A percentile compares a stretch with the other conserved stretches of the same genome.
Evolutionary conservation across 2,797 vertebrate species (phyloP).

Genomic region (Scolopax bukidnonensis): DNA sequence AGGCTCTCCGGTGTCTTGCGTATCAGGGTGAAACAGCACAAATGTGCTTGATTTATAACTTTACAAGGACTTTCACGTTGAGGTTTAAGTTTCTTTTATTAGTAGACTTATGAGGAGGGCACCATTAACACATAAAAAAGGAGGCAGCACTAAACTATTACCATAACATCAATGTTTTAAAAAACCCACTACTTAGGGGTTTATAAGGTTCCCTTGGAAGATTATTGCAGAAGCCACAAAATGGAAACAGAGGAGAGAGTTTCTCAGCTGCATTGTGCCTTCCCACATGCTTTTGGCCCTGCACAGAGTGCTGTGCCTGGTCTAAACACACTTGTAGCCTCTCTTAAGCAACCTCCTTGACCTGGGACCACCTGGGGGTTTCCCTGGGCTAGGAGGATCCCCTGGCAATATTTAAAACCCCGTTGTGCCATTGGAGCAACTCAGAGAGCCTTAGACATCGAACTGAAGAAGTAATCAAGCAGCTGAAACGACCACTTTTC

Average conservation of each 20-base stretch:
- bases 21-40: background rate
- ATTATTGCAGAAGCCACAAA: slow-evolving; percentile 31
- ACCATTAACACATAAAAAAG: slow-evolving; percentile 43
- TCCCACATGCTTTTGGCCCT: fast-evolving
- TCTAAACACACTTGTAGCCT: background rate
- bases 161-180: background rate
- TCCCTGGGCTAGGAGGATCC: background rate
- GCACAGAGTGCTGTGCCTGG: too few species aligned
- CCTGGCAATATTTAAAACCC: background rate
- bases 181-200: background rate
- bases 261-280: background rate
- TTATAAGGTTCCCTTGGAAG: slow-evolving; percentile 44
- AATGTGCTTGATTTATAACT: slow-evolving; percentile 15
- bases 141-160: slow-evolving; percentile 13
- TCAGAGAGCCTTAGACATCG: background rate
- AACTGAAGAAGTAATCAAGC: background rate
- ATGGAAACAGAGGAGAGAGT: slow-evolving; percentile 16
- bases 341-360: background rate
- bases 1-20: background rate
- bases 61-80: background rate
- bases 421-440: background rate
- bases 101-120: slow-evolving; percentile 10
- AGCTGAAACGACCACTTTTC: background rate
- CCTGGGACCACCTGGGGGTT: background rate
- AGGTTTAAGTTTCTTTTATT: slow-evolving; percentile 40